Base-by-base conservation (phyloP, 2,797 vertebrate genomes). In the Meriones psammophilus region DNA sequence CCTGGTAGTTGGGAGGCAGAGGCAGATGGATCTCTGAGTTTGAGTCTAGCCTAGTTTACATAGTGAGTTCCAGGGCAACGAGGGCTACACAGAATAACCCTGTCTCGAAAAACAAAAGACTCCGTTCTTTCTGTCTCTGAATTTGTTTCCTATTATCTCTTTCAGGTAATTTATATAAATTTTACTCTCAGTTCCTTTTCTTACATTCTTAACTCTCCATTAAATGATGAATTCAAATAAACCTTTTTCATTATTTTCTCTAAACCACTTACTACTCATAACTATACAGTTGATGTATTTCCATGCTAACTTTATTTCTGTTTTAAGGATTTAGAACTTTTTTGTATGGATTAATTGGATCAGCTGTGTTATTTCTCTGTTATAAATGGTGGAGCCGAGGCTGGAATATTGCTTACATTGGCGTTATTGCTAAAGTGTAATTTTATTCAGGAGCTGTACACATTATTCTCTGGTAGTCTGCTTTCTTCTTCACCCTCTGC, bases 151-250 rank as follows among this genome's bases (percentile, higher is more conserved):
- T 86, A 7, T 2, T 60, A 4, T 73, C 60, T 89, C 73, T 81
- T 36, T 92, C 66, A 73, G 17, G 56, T 62, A 54, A 86, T 73
- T 95, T 80, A 73, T 86, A 33, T 94, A 80, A 92, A 88, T 76
- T 20, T 89, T 28, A 93, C 4, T 56, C 77, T 50, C 36, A 76
- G 3, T 95, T 83, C 39, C 12, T 56, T 58, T 24, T 73, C 30
- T 89, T 17, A 24, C 64, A 14, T 91, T 80, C 30, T 33, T 79
- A 77, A 66, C 89, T 95, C 66, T 78, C 42, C 50, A 22, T 46
- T 69, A 28, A 94, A 73, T 58, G 50, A 92, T 96, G 80, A 81
- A 30, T 42, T 60, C 39, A 73, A 92, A 69, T 76, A 84, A 74
- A 13, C 5, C 8, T 33, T 79, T 81, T 62, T 85, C 20, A 14